Percentiles rank a stretch among this genome's conserved stretches.
Evolutionary conservation across 1,140 invertebrate species (phyloP).

Genomic region (Acromyrmex echinatior): DNA sequence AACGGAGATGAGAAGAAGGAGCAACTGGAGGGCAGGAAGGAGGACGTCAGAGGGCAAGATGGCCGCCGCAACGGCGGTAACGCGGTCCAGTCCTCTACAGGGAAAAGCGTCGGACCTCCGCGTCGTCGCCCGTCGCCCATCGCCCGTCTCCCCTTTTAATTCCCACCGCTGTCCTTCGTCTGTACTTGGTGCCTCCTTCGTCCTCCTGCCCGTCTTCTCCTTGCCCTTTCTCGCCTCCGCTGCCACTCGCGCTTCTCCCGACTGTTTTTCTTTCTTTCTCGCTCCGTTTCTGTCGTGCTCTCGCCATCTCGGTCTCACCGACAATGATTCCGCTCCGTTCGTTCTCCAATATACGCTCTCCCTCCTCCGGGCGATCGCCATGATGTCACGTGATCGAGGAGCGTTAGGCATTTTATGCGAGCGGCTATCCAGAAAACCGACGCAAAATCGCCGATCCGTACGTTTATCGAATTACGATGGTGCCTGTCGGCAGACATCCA

Average conservation of each 20-base stretch:
- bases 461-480: conserved; percentile 79
- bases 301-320: conserved; percentile 40
- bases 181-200: conserved; percentile 47
- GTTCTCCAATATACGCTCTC: conserved; percentile 49
- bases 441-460: conserved; percentile 76
- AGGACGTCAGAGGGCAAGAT: conserved; percentile 72
- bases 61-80: conserved; percentile 61
- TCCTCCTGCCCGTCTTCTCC: conserved; percentile 32
- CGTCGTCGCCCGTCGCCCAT: conserved; percentile 66
- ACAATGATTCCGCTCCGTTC: conserved; percentile 41
- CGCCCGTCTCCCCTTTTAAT: conserved; percentile 78
- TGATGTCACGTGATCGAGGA: conserved; percentile 67
- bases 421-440: conserved; percentile 75
- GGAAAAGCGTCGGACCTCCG: conserved; percentile 79
- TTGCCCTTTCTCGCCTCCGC: conserved; percentile 58
- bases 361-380: conserved; percentile 69
- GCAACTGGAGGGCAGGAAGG: conserved; percentile 40
- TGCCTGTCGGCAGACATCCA: conserved; percentile 43
- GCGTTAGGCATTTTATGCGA: conserved; percentile 69
- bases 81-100: conserved; percentile 76
- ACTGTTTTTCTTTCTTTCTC: conserved; percentile 64
- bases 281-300: conserved; percentile 61
- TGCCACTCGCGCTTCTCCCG: conserved; percentile 69
- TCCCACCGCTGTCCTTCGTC: conserved; percentile 77
- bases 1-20: conserved; percentile 49